Evolutionary conservation across 2,888 invertebrate species (phyloP), one percentile per base, ranked within the genome.

Genomic region (Eupelmus urozonus): DNA sequence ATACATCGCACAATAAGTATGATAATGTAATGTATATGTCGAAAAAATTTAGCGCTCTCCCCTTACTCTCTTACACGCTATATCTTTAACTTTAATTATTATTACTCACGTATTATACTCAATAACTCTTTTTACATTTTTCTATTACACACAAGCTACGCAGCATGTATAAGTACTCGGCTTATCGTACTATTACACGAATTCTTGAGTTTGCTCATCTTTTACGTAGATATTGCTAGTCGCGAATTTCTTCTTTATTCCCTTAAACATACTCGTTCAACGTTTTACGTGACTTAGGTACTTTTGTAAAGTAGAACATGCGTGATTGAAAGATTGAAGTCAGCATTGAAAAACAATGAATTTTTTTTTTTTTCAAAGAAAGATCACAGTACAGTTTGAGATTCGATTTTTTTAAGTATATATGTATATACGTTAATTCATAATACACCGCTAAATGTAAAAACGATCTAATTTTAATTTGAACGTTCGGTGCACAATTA

Each of bases 311-410:
- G 45, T 49, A 60, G 51, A 51, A 42, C 13, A 51, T 34, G 66
- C 57, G 20, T 53, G 16, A 34, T 57, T 53, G 25, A 18, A 55
- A 27, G 11, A 2, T n/a, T n/a, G n/a, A n/a, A n/a, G n/a, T n/a
- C n/a, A n/a, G 16, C 45, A 45, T 16, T 13, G 45, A 45, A 45
- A 16, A 34, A 34, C 34, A 45, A 34, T 34, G 34, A 34, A 9
- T 9, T 34, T 34, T 9, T 34, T 34, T 34, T 34, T 34, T 23
- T 45, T 45, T n/a, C 3, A 65, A 70, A 67, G 16, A 34, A 67
- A 59, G 55, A 78, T 74, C 78, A 74, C 78, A 78, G 73, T 65
- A 65, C n/a, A 53, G 25, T 73, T 42, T 60, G 55, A 66, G 60
- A 72, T 55, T 69, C 34, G 9, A 9, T 34, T 5, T 34, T 34